Evolutionary conservation across 2,888 invertebrate genomes (phyloP).

Genomic region (Theodoxus fluviatilis): DNA sequence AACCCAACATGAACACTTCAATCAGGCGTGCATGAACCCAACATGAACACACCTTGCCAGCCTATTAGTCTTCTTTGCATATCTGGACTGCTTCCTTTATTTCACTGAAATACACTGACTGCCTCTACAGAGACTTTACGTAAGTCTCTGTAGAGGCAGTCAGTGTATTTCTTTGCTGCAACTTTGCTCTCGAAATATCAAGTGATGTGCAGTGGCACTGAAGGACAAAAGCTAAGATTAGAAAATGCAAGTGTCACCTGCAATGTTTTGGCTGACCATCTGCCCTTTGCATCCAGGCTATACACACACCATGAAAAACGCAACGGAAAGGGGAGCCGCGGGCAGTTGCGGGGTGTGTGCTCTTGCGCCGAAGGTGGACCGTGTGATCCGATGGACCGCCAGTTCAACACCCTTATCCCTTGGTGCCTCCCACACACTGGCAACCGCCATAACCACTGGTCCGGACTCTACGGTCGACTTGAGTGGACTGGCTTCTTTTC

Average conservation of each 20-base stretch:
- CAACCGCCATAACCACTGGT: slow-evolving; percentile 86
- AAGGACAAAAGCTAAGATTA: too few relatives aligned
- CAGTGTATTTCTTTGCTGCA: too few relatives aligned
- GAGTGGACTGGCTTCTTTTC: slow-evolving; percentile 86
- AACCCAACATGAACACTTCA: too few relatives aligned
- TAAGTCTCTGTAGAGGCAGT: too few relatives aligned
- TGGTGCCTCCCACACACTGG: slow-evolving; percentile 90
- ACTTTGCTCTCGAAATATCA: too few relatives aligned
- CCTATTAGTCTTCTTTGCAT: too few relatives aligned
- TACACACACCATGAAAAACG: slow-evolving; percentile 71
- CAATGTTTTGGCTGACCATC: not conserved
- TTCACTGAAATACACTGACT: too few relatives aligned
- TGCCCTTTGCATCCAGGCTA: slow-evolving; percentile 59
- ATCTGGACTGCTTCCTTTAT: too few relatives aligned
- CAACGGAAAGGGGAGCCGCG: slow-evolving; percentile 68
- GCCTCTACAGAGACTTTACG: too few relatives aligned
- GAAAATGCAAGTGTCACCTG: not conserved
- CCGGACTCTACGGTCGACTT: slow-evolving; percentile 81
- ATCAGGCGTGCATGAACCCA: too few relatives aligned
- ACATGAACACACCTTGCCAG: too few relatives aligned
- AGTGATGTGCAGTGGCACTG: too few relatives aligned
- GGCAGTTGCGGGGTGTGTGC: slow-evolving; percentile 77
- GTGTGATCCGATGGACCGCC: slow-evolving; percentile 78
- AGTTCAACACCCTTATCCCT: slow-evolving; percentile 83
- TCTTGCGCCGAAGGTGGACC: slow-evolving; percentile 72